phyloP scores from a whole-genome alignment of 2,113 vertebrate species.

The Ellobius talpinus region DNA sequence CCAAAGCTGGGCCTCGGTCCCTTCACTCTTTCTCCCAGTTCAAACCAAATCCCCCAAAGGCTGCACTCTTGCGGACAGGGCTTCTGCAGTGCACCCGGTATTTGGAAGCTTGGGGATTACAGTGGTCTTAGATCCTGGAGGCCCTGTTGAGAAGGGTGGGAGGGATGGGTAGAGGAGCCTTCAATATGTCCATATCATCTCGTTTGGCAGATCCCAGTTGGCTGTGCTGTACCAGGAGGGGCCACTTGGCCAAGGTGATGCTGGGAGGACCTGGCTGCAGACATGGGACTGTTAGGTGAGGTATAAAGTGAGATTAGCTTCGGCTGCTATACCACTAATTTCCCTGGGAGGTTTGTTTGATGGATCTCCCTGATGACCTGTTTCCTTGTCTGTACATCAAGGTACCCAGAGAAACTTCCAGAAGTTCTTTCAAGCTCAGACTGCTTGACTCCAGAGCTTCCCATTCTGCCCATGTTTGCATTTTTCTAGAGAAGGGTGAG shows the following conservation, averaged over 20 bases:
- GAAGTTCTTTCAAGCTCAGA: neutral
- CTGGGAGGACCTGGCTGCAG: neutral
- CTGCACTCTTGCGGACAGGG: neutral
- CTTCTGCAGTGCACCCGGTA: neutral
- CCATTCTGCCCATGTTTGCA: neutral
- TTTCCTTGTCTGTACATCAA: neutral
- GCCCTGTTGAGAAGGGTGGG: neutral
- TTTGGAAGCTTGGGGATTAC: neutral
- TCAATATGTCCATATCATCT: rapidly evolving
- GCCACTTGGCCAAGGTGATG: rapidly evolving
- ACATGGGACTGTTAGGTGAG: neutral
- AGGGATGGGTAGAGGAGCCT: neutral
- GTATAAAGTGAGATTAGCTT: neutral
- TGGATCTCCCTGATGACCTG: neutral
- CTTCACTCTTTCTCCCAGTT: neutral
- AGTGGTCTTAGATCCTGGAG: neutral
- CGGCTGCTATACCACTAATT: rapidly evolving
- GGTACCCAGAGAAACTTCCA: neutral
- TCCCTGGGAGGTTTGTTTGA: neutral
- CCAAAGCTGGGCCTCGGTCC: neutral
- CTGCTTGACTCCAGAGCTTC: neutral
- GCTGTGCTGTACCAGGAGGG: neutral
- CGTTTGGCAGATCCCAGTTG: neutral
- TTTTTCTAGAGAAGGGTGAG: neutral
- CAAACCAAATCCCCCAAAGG: neutral